Percentiles rank a stretch among this genome's conserved stretches.
These are phyloP conservation scores for Brevimyrus niger DNA, from an alignment of 2,113 vertebrate species.

Conservation along the genomic window DNA sequence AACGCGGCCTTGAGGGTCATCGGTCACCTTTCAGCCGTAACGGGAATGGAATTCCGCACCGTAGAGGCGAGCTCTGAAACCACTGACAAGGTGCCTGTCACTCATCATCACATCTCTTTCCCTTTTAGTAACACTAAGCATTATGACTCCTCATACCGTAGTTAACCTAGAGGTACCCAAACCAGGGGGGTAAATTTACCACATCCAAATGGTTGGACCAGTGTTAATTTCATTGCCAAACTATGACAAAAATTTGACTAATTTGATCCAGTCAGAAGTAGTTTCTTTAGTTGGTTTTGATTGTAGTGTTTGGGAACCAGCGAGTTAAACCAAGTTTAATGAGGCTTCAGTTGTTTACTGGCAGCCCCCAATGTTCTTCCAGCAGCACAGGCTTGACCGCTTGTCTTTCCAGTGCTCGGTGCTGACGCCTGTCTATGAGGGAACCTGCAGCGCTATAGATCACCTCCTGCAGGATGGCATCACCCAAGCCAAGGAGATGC, in stretches of 20 bases:
- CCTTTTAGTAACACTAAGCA: background rate
- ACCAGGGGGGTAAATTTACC: background rate
- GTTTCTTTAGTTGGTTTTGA: background rate
- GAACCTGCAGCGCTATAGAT: slow-evolving; percentile 60
- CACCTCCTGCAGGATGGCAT: slow-evolving; percentile 61
- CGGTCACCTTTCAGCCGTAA: slow-evolving; percentile 65
- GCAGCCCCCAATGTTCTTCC: background rate
- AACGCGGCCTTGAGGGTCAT: slow-evolving; percentile 52
- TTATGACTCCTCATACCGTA: background rate
- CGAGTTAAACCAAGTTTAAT: background rate
- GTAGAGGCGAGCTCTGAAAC: slow-evolving; percentile 38
- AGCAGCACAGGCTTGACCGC: too few relatives aligned
- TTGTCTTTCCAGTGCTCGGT: slow-evolving; percentile 52
- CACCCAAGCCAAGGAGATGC: slow-evolving; percentile 52
- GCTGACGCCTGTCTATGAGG: slow-evolving; percentile 53
- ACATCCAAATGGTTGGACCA: background rate
- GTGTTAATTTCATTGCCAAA: background rate
- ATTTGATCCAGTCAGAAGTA: background rate
- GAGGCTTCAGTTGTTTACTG: background rate
- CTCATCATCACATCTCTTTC: background rate
- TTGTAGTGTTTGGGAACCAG: background rate
- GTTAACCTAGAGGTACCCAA: background rate
- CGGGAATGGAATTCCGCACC: slow-evolving; percentile 54
- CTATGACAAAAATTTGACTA: background rate
- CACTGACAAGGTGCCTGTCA: slow-evolving; percentile 42